Evolutionary conservation across 2,113 vertebrate species (phyloP).

Genomic region (Todiramphus chloris): DNA sequence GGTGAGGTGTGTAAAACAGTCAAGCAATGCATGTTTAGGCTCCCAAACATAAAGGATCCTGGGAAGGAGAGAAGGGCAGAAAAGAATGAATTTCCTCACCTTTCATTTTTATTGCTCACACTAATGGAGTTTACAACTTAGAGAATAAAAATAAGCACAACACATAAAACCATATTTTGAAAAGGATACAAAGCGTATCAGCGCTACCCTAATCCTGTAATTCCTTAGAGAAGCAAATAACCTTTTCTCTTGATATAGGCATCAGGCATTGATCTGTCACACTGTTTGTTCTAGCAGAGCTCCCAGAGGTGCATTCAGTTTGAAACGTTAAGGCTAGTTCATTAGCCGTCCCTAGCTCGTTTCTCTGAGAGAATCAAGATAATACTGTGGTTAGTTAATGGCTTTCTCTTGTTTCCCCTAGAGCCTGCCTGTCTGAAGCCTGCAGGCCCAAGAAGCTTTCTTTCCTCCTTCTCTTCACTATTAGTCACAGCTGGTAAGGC

Average conservation of each 20-base stretch:
- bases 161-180: conserved; percentile 69
- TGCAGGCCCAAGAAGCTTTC: conserved; percentile 84
- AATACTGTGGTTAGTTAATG: conserved; percentile 99
- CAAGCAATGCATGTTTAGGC: neutral
- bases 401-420: conserved; percentile 97
- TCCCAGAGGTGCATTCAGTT: conserved; percentile 88
- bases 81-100: neutral
- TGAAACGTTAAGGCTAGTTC: conserved; percentile 89
- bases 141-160: conserved; percentile 18
- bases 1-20: neutral
- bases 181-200: conserved; percentile 73
- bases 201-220: conserved; percentile 77
- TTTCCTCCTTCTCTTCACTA: conserved; percentile 75
- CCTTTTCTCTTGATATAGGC: conserved; percentile 95
- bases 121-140: conserved; percentile 14
- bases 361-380: conserved; percentile 94
- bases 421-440: conserved; percentile 92
- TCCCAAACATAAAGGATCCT: neutral
- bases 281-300: conserved; percentile 91
- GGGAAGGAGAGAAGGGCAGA: neutral
- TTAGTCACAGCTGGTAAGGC: conserved; percentile 82
- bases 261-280: conserved; percentile 94
- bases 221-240: conserved; percentile 90
- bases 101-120: neutral
- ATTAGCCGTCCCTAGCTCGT: conserved; percentile 91